Percentiles rank a stretch among this genome's conserved stretches.
phyloP scores from a whole-genome alignment of 2,888 invertebrate genomes.

The Agrochola lychnidis region DNA sequence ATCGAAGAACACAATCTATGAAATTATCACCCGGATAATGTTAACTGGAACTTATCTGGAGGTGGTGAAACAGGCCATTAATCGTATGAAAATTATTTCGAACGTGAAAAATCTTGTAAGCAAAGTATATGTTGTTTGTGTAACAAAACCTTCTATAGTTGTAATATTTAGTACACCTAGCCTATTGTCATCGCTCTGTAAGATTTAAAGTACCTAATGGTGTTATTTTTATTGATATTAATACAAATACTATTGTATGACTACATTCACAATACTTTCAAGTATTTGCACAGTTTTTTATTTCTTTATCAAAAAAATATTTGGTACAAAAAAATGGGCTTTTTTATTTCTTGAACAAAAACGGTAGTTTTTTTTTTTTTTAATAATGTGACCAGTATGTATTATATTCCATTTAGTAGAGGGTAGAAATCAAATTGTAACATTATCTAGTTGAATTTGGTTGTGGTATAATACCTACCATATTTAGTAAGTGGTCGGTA shows the following conservation, averaged over 20 bases:
- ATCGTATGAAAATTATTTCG: not conserved
- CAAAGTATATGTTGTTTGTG: conserved; percentile 19
- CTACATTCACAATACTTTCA: conserved; percentile 36
- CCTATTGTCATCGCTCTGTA: conserved; percentile 52
- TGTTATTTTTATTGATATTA: conserved; percentile 38
- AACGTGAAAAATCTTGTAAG: not conserved
- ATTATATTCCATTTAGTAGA: conserved; percentile 52
- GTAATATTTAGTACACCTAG: conserved; percentile 56
- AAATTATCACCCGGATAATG: not conserved
- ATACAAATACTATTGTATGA: conserved; percentile 45
- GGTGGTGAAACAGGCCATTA: not conserved
- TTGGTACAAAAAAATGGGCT: not conserved
- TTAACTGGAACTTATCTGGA: not conserved
- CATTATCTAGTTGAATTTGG: conserved; percentile 28
- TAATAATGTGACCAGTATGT: conserved; percentile 44
- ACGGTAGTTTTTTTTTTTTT: not conserved
- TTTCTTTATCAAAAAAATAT: not conserved
- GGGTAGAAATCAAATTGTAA: conserved; percentile 28
- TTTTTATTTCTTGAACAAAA: conserved; percentile 27
- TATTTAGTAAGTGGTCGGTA: not conserved
- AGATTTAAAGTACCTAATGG: conserved; percentile 49
- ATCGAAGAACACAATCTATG: not conserved
- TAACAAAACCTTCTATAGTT: conserved; percentile 37
- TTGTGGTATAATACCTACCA: conserved; percentile 18
- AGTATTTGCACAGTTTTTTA: conserved; percentile 44